Conservation (phyloP, 1,140 invertebrate genomes). For the Cotesia typhae region DNA sequence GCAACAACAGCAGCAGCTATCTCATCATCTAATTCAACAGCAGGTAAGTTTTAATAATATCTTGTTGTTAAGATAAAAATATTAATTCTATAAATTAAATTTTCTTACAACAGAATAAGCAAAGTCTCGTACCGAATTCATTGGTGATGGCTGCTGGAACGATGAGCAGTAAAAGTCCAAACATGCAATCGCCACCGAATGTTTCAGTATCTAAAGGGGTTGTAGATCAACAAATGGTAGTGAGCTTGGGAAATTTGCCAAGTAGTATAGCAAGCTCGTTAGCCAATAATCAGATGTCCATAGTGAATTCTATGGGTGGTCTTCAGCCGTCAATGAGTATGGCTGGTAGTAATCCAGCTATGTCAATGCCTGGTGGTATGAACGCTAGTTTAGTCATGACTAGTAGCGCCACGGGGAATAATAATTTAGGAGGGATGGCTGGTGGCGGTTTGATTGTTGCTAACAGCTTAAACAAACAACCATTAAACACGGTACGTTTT, state of each 20-base stretch:
- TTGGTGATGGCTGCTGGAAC: slow-evolving; percentile 75
- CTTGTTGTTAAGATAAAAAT: neutral
- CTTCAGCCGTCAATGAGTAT: slow-evolving; percentile 70
- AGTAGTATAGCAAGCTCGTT: slow-evolving; percentile 69
- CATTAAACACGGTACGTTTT: slow-evolving; percentile 57
- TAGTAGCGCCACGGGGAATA: slow-evolving; percentile 58
- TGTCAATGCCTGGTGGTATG: slow-evolving; percentile 70
- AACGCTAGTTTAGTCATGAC: slow-evolving; percentile 69
- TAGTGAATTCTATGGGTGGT: slow-evolving; percentile 67
- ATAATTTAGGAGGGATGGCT: slow-evolving; percentile 68
- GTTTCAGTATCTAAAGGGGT: slow-evolving; percentile 72
- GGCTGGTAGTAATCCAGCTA: slow-evolving; percentile 70
- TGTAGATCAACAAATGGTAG: slow-evolving; percentile 68
- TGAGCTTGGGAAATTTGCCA: slow-evolving; percentile 68
- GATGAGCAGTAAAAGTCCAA: slow-evolving; percentile 81
- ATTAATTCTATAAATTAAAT: neutral
- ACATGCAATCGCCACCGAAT: slow-evolving; percentile 83
- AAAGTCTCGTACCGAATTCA: slow-evolving; percentile 75
- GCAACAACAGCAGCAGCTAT: slow-evolving; percentile 70
- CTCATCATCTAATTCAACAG: slow-evolving; percentile 72
- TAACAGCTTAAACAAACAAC: slow-evolving; percentile 77
- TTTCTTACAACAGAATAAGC: slow-evolving; percentile 71
- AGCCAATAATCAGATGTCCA: slow-evolving; percentile 69
- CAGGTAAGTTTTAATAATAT: slow-evolving; percentile 56
- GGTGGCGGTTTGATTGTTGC: slow-evolving; percentile 70